Evolutionary conservation across 2,888 invertebrate species (phyloP), one percentile per base, ranked within the genome.

Genomic region (Ctenicera cuprea): DNA sequence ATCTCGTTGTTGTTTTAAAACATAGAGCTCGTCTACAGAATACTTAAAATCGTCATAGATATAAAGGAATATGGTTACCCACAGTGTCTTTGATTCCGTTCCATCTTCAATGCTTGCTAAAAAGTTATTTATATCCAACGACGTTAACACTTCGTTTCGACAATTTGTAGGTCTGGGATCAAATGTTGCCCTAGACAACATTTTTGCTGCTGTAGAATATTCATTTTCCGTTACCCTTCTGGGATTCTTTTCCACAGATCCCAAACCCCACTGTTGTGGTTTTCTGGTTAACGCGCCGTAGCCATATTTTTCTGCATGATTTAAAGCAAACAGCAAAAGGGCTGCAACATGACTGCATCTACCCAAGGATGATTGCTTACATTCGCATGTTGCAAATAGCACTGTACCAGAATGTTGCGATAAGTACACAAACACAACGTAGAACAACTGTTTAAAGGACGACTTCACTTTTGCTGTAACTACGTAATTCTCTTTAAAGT

Each of bases 391-490:
- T 33, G 33, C 33, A 4, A 9, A 33, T 4, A 33, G 33, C 5
- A 33, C 1, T 4, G 9, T 8, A 33, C 33, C 33, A 4, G 33
- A 33, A 33, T 33, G 5, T 33, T 33, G 2, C 9, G 33, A 33
- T 9, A 33, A 33, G 33, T 33, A 9, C 33, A 33, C 43, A 43
- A 43, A 43, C 8, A 43, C 43, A 12, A 43, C 8, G 16, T 43
- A 43, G 3, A 43, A 43, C 8, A 43, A 43, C 43, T 43, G 43
- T 8, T 43, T 43, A 43, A 43, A 43, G 3, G 43, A 43, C 4
- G n/a, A 43, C 14, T 43, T 43, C 43, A 43, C 43, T 43, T 43
- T 43, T 43, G 43, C 43, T 14, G 43, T 43, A 41, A 43, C 43
- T 43, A 43, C 43, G 14, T 43, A 43, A 3, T 43, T 43, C 14